Evolutionary conservation across 2,888 invertebrate species (phyloP).

Genomic region (Entomobrya proxima): DNA sequence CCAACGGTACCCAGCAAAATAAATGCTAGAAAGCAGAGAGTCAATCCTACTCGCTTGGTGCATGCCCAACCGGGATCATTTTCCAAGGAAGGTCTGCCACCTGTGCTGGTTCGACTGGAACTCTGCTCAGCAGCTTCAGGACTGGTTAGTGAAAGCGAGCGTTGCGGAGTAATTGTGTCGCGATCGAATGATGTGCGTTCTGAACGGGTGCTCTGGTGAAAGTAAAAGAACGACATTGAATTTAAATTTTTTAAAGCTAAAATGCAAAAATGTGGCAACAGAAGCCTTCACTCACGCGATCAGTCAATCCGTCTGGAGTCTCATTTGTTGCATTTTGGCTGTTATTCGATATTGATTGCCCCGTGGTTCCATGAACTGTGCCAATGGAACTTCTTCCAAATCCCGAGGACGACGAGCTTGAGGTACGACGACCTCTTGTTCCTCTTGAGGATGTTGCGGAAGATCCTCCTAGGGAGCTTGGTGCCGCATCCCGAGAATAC

Average conservation of each 20-base stretch:
- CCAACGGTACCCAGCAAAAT: conserved; percentile 70
- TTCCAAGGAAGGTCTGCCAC: conserved; percentile 51
- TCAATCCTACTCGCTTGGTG: conserved; percentile 73
- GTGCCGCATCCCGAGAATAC: conserved; percentile 45
- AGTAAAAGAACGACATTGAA: neutral
- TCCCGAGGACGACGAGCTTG: conserved; percentile 53
- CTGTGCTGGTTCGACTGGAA: conserved; percentile 34
- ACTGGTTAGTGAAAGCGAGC: conserved; percentile 54
- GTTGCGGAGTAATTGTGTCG: conserved; percentile 56
- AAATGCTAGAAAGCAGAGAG: conserved; percentile 73
- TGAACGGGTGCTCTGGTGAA: conserved; percentile 47
- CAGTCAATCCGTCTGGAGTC: conserved; percentile 60
- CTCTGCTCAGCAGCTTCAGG: conserved; percentile 47
- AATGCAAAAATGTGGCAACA: neutral
- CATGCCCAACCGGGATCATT: conserved; percentile 67
- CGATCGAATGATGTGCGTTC: conserved; percentile 57
- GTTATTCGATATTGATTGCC: conserved; percentile 35
- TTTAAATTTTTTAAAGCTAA: neutral
- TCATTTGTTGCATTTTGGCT: conserved; percentile 57
- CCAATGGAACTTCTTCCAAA: conserved; percentile 50
- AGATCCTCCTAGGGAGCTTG: neutral
- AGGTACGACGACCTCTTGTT: conserved; percentile 46
- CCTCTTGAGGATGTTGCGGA: conserved; percentile 50
- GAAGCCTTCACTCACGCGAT: conserved; percentile 60
- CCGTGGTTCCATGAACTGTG: conserved; percentile 16